Percentiles rank a stretch among this genome's conserved stretches.
phyloP scores from a whole-genome alignment of 2,888 invertebrate genomes.

The Hermaeophaga mercurialis region DNA sequence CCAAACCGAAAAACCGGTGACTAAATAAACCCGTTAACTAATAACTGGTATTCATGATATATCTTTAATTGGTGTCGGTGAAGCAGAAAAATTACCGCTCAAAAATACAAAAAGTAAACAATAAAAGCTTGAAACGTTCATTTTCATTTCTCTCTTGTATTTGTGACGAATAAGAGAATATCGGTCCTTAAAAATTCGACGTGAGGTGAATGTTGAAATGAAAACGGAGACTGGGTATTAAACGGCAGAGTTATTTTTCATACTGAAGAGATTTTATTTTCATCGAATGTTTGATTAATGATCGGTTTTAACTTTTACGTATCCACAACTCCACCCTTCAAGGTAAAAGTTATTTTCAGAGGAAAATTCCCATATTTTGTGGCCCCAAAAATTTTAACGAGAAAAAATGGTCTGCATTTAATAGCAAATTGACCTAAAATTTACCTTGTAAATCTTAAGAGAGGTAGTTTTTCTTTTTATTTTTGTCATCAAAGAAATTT shows the following conservation, averaged over 20 bases:
- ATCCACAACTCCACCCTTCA: neutral
- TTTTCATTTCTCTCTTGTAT: neutral
- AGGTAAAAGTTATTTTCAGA: neutral
- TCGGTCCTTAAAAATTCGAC: neutral
- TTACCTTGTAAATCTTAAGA: no score
- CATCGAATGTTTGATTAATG: slow-evolving; percentile 12
- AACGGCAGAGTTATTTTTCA: slow-evolving; percentile 13
- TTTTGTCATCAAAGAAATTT: no score
- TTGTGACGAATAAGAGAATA: neutral
- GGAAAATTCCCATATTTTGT: no score
- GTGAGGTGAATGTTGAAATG: slow-evolving; percentile 6
- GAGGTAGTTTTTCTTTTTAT: no score
- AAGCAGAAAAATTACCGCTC: no score
- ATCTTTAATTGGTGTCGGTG: no score
- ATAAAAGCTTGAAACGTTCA: neutral
- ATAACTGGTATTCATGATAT: no score
- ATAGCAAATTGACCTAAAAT: no score
- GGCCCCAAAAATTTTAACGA: no score
- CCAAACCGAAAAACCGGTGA: no score
- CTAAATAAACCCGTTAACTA: no score
- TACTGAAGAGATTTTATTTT: slow-evolving; percentile 11
- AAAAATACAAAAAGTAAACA: neutral
- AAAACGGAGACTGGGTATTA: slow-evolving; percentile 7
- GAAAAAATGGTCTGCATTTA: no score
- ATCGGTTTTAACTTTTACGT: neutral